Percentiles rank a stretch among this genome's conserved stretches.
Evolutionary conservation across 2,888 invertebrate species (phyloP).

Genomic region (Ennomos quercinarius): DNA sequence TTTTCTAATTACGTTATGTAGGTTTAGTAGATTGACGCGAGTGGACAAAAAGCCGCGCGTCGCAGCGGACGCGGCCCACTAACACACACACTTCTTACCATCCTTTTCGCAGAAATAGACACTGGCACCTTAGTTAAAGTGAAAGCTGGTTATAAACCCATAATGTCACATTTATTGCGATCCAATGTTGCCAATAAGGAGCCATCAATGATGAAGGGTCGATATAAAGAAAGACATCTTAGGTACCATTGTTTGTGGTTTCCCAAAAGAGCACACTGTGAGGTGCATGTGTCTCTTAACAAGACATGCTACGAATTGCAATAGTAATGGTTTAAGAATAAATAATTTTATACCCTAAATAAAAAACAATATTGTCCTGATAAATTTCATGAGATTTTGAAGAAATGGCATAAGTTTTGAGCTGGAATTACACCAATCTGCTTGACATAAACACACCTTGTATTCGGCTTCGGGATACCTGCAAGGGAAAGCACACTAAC

Average conservation of each 20-base stretch:
- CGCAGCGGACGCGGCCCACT: constrained; percentile 81
- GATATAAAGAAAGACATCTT: constrained; percentile 7
- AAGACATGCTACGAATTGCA: constrained; percentile 15
- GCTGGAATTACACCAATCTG: constrained; percentile 73
- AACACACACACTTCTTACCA: constrained; percentile 81
- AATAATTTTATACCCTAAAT: constrained; percentile 26
- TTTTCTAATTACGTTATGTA: constrained; percentile 76
- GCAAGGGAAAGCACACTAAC: constrained; percentile 41
- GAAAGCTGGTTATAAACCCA: constrained; percentile 80
- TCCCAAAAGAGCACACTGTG: constrained; percentile 1
- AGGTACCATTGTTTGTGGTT: no score
- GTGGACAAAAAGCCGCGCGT: constrained; percentile 70
- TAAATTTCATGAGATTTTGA: constrained; percentile 30
- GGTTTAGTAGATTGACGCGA: constrained; percentile 64
- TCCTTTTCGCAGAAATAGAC: constrained; percentile 83
- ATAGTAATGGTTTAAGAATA: constrained; percentile 10
- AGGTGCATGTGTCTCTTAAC: constrained; percentile 1
- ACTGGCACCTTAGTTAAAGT: constrained; percentile 78
- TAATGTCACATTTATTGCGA: constrained; percentile 78
- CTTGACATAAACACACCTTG: constrained; percentile 71
- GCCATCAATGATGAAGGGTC: constrained; percentile 41
- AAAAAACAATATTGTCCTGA: constrained; percentile 23
- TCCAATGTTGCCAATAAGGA: constrained; percentile 62
- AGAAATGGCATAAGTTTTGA: constrained; percentile 28
- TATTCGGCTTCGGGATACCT: constrained; percentile 71